Conservation (phyloP, 2,888 invertebrate genomes). For the Nyleta sp. region DNA sequence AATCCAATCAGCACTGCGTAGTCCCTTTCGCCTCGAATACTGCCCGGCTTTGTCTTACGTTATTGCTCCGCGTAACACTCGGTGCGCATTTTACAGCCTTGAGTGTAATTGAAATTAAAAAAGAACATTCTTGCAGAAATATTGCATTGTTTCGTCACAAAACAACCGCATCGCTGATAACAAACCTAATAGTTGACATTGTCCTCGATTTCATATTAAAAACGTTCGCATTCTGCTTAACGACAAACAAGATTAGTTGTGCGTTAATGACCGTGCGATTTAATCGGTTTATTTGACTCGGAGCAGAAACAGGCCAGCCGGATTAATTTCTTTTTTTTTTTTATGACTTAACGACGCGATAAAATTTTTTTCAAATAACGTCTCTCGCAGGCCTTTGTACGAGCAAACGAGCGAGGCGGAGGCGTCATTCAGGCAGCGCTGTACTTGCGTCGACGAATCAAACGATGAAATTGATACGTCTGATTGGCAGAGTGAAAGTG, state of each 20-base stretch:
- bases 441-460: slow-evolving; percentile 55
- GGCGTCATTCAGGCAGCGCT: slow-evolving; percentile 46
- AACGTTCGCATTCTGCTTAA: no score
- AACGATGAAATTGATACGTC: slow-evolving; percentile 52
- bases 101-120: slow-evolving; percentile 33
- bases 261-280: neutral
- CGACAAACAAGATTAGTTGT: no score
- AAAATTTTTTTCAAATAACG: slow-evolving; percentile 22
- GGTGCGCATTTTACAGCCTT: slow-evolving; percentile 20
- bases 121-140: no score
- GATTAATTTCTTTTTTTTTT: slow-evolving; percentile 30
- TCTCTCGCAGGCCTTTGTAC: slow-evolving; percentile 27
- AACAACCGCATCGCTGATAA: no score
- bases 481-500: slow-evolving; percentile 49
- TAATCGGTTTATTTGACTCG: slow-evolving; percentile 26
- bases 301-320: slow-evolving; percentile 8
- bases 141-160: no score
- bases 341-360: slow-evolving; percentile 32
- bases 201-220: no score
- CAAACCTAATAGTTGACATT: no score
- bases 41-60: slow-evolving; percentile 50
- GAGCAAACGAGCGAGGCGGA: slow-evolving; percentile 48
- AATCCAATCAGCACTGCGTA: slow-evolving; percentile 76
- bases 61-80: slow-evolving; percentile 43
- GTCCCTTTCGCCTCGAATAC: slow-evolving; percentile 32